Conservation (phyloP, 2,797 vertebrate species). For the Pteronotus mesoamericanus region DNA sequence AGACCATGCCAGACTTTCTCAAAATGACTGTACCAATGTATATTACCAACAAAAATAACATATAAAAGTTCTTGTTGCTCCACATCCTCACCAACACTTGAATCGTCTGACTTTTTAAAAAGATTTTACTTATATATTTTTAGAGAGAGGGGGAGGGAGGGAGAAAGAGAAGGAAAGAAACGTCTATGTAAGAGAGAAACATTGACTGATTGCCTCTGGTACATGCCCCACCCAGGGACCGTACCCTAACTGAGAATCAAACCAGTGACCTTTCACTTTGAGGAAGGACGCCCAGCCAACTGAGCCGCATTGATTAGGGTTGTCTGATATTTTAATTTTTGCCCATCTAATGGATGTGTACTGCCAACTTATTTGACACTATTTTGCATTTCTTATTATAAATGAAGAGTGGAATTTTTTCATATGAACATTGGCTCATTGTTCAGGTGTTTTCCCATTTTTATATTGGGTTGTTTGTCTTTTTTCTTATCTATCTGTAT, state of each 20-base stretch:
- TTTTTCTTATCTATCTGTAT: slow-evolving; percentile 3
- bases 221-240: background rate
- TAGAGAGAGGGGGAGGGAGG: background rate
- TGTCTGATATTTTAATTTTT: background rate
- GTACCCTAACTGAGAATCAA: background rate
- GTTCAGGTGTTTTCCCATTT: background rate
- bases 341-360: background rate
- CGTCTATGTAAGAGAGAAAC: background rate
- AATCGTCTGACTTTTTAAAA: background rate
- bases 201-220: background rate
- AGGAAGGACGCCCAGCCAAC: background rate
- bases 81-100: background rate
- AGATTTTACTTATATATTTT: background rate
- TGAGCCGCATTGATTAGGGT: background rate
- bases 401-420: background rate
- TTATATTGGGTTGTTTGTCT: background rate
- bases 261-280: background rate
- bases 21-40: background rate
- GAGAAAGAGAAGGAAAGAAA: background rate
- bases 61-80: background rate
- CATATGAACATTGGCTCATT: background rate
- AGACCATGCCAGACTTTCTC: background rate
- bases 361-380: background rate
- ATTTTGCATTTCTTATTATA: background rate
- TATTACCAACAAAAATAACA: background rate